These are phyloP conservation scores for Calameuta pallipes DNA, from an alignment of 2,888 invertebrate species.

Conservation along the genomic window DNA sequence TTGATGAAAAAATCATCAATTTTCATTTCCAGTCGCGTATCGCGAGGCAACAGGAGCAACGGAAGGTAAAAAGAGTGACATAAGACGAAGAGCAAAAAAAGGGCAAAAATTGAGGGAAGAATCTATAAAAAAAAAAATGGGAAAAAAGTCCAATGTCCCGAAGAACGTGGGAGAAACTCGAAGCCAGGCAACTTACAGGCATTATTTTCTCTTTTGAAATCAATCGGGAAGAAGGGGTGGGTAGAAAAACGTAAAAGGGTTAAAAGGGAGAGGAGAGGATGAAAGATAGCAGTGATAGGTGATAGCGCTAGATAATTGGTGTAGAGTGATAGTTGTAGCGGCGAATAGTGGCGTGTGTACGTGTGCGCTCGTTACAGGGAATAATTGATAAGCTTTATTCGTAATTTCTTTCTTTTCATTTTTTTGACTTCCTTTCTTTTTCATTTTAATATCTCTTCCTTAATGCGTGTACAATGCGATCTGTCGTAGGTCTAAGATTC, in stretches of 20 bases:
- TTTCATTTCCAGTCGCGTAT: background rate
- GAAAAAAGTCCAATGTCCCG: background rate
- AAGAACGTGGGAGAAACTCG: constrained; percentile 14
- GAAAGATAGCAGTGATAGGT: background rate
- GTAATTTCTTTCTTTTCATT: background rate
- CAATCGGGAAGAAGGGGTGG: background rate
- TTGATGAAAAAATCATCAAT: background rate
- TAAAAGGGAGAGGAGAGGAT: background rate
- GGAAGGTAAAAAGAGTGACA: background rate
- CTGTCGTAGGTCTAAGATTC: constrained; percentile 41
- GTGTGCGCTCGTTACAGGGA: constrained; percentile 13
- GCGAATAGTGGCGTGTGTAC: constrained; percentile 1
- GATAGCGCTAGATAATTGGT: background rate
- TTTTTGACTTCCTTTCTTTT: constrained; percentile 24
- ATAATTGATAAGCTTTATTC: constrained; percentile 12
- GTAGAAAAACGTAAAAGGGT: background rate
- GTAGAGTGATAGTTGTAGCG: background rate
- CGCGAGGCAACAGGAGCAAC: background rate
- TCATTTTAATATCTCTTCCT: constrained; percentile 20
- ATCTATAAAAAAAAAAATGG: background rate
- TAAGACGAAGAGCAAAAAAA: background rate
- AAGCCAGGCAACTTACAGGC: constrained; percentile 40
- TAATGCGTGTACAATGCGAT: constrained; percentile 42
- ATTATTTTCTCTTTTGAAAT: constrained; percentile 24
- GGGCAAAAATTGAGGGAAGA: background rate